phyloP scores from a whole-genome alignment of 2,797 vertebrate genomes.

The Poeciliopsis infans region DNA sequence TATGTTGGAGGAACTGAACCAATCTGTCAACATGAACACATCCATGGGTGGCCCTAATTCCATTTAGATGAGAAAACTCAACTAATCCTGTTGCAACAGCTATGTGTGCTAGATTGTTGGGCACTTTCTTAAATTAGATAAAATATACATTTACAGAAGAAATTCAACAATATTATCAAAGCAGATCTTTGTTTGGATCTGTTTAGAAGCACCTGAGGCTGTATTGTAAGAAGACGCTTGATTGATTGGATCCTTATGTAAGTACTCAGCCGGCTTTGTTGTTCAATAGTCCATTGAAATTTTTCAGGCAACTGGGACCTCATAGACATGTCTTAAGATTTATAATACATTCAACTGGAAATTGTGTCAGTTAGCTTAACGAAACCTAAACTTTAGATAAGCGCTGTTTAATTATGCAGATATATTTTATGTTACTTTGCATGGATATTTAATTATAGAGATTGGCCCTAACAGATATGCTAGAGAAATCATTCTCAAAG shows the following conservation, averaged over 20 bases:
- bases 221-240: conserved; percentile 15
- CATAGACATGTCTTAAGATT: background rate
- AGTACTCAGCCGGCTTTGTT: conserved; percentile 9
- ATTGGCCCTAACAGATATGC: background rate
- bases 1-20: conserved; percentile 71
- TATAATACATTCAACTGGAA: background rate
- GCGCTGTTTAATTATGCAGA: background rate
- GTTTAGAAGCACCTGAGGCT: conserved; percentile 8
- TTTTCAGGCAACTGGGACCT: background rate
- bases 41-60: conserved; percentile 68
- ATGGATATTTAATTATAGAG: background rate
- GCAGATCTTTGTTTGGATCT: conserved; percentile 1
- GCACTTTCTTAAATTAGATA: conserved; percentile 14
- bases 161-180: background rate
- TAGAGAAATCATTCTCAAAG: background rate
- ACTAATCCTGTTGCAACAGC: conserved; percentile 35
- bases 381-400: background rate
- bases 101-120: conserved; percentile 17
- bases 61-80: conserved; percentile 59
- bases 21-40: conserved; percentile 59
- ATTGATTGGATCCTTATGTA: conserved; percentile 12
- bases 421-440: background rate
- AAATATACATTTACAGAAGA: conserved; percentile 15
- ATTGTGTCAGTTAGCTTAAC: background rate
- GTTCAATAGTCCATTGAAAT: conserved; percentile 9